Evolutionary conservation across 1,140 invertebrate species (phyloP), one percentile per base, ranked within the genome.

Genomic region (Venturia canescens): DNA sequence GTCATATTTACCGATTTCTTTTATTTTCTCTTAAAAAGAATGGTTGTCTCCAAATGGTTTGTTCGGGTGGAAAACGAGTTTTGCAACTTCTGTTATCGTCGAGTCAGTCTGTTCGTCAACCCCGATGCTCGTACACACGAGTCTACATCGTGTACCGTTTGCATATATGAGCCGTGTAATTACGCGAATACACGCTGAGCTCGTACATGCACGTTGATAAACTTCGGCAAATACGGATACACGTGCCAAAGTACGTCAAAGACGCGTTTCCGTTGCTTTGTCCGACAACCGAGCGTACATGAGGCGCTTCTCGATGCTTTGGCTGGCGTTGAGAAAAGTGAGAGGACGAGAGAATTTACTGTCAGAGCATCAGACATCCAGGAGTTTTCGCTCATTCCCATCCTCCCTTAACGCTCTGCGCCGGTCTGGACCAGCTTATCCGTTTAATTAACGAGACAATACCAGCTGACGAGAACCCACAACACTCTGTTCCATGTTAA

Each of bases 371-470:
- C 3, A 34, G 69, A 11, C 34, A 71, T 71, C 4, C 69, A 21
- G 4, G 50, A 18, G n/a, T 53, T 29, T 27, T 16, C 50, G 3
- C 50, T 53, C 50, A 18, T 21, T 53, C 50, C 15, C 50, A 18
- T 21, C n/a, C 15, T 53, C 67, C 29, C 80, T 44, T 26, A 67
- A 79, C 80, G 78, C 38, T 50, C 75, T 66, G 57, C 29, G 34
- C 48, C 48, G 74, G 84, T 81, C 81, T 79, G 85, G 83, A 83
- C 38, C 85, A 86, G 89, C 87, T 90, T 91, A 90, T 91, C 90
- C 89, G 85, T 91, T 91, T 90, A 91, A 91, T 91, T 91, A 91
- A 90, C 88, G 85, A 86, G 86, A 91, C 90, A 91, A 90, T 91
- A 83, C 83, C 71, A 6, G 82, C 85, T 79, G 74, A 71, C 78